These are phyloP conservation scores for Corynorhinus townsendii DNA, from an alignment of 2,113 vertebrate species.

Conservation along the genomic window DNA sequence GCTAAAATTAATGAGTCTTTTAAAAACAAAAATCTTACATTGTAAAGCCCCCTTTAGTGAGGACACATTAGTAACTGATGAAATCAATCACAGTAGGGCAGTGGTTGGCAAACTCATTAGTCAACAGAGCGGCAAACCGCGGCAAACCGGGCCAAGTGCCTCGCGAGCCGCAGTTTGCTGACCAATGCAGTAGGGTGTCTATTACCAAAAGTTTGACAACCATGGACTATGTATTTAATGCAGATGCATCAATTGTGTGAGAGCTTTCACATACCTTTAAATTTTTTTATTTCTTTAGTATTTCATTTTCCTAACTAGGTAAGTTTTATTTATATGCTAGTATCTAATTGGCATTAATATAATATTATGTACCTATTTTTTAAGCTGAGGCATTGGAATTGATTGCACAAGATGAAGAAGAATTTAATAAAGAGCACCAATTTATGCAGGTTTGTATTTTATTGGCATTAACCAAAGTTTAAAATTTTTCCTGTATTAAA, in stretches of 20 bases:
- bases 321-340: background rate
- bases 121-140: too few relatives aligned
- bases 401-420: constrained; percentile 90
- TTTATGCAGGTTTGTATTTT: constrained; percentile 89
- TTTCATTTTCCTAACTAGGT: constrained; percentile 24
- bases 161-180: too few relatives aligned
- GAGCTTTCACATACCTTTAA: background rate
- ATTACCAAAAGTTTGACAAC: background rate
- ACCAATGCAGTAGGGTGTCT: background rate
- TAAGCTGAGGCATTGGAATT: constrained; percentile 90
- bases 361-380: constrained; percentile 54
- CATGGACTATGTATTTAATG: background rate
- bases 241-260: background rate
- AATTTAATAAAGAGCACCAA: constrained; percentile 92
- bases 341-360: background rate
- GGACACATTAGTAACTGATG: background rate
- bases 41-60: background rate
- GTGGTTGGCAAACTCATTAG: too few relatives aligned
- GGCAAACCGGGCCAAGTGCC: too few relatives aligned
- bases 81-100: background rate
- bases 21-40: background rate
- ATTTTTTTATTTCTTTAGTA: background rate
- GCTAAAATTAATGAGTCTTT: constrained; percentile 16
- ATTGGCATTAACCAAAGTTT: constrained; percentile 17
- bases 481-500: background rate